phyloP scores from a whole-genome alignment of 2,113 vertebrate species.

The Probosciger aterrimus region DNA sequence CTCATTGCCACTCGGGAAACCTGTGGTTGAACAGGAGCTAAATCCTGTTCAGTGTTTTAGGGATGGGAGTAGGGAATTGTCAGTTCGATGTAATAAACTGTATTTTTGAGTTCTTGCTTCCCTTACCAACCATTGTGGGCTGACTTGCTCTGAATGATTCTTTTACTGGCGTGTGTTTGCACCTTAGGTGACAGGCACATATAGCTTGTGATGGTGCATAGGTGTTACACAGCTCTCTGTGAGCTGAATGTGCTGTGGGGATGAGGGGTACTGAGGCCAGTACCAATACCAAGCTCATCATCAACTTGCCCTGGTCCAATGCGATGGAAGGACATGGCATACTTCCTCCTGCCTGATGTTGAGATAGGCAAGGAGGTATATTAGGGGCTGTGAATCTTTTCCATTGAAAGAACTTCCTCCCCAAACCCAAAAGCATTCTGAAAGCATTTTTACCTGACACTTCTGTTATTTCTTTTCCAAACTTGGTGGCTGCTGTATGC shows the following conservation, averaged over 20 bases:
- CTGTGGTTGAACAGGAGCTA: neutral
- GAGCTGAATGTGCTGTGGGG: rapidly evolving
- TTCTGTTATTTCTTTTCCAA: neutral
- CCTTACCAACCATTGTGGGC: rapidly evolving
- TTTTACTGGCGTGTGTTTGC: neutral
- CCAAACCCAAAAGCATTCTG: neutral
- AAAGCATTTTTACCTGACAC: rapidly evolving
- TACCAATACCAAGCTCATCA: neutral
- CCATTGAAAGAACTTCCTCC: neutral
- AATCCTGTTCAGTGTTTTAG: neutral
- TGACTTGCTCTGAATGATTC: neutral
- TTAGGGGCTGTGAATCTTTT: rapidly evolving
- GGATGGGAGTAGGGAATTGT: neutral
- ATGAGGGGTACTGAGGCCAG: neutral
- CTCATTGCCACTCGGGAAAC: neutral
- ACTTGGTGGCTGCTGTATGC: neutral
- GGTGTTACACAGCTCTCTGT: neutral
- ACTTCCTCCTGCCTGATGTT: neutral
- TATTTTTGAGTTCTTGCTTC: neutral
- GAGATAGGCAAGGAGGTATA: neutral
- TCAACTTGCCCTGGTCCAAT: neutral
- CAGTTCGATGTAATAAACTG: neutral
- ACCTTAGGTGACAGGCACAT: neutral
- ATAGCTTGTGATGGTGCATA: neutral
- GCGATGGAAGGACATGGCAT: neutral